These are phyloP conservation scores for Eugnorisma glareosa DNA, from an alignment of 2,888 invertebrate genomes.

Conservation along the genomic window DNA sequence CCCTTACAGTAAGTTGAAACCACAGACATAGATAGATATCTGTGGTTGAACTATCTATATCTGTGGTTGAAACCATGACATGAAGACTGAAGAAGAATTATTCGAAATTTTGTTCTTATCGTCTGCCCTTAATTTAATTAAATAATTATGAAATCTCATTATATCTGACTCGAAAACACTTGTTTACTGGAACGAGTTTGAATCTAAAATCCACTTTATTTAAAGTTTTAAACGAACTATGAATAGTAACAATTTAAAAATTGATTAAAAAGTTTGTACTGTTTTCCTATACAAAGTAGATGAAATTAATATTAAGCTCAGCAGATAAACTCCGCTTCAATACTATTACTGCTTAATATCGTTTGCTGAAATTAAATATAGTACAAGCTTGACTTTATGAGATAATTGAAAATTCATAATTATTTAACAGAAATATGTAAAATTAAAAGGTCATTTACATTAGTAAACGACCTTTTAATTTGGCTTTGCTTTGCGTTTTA, in stretches of 20 bases:
- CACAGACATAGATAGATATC: no score
- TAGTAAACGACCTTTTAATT: no score
- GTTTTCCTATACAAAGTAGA: slow-evolving; percentile 30
- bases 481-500: no score
- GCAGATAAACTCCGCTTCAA: slow-evolving; percentile 12
- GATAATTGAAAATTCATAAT: background rate
- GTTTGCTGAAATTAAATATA: slow-evolving; percentile 16
- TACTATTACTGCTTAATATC: slow-evolving; percentile 8
- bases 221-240: background rate
- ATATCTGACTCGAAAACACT: background rate
- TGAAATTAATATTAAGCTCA: slow-evolving; percentile 29
- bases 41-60: no score
- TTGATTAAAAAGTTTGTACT: slow-evolving; percentile 11
- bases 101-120: no score
- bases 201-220: background rate
- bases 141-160: no score
- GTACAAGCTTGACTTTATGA: slow-evolving; percentile 6
- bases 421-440: background rate
- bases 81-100: no score
- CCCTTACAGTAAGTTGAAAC: no score
- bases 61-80: no score
- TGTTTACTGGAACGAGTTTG: background rate
- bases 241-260: slow-evolving; percentile 2
- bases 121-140: background rate
- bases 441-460: background rate